Conservation (phyloP, 2,888 invertebrate genomes). For the Lathronympha strigana region DNA sequence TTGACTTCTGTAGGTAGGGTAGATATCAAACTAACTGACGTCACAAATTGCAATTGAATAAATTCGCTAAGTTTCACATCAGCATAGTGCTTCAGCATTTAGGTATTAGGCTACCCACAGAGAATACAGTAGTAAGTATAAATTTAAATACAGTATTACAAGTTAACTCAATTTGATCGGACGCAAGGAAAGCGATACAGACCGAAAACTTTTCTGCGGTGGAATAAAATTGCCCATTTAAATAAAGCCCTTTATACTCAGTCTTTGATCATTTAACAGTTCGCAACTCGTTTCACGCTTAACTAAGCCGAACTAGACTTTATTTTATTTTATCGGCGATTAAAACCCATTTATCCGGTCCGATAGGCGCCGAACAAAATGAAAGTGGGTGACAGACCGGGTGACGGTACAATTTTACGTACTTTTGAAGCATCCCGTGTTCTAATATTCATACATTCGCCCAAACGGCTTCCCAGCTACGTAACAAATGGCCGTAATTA, state of each 20-base stretch:
- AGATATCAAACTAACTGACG: not conserved
- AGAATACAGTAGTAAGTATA: not conserved
- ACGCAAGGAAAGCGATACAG: conserved; percentile 30
- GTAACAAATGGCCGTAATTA: conserved; percentile 68
- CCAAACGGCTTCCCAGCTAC: conserved; percentile 51
- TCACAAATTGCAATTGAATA: conserved; percentile 6
- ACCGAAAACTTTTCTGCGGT: conserved; percentile 32
- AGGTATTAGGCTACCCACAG: not conserved
- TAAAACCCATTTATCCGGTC: conserved; percentile 64
- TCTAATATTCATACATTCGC: conserved; percentile 66
- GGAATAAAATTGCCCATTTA: conserved; percentile 49
- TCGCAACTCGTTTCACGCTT: conserved; percentile 69
- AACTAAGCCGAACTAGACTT: conserved; percentile 49
- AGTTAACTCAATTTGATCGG: conserved; percentile 13
- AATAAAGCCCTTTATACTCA: conserved; percentile 53
- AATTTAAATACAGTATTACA: not conserved
- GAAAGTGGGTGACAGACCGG: conserved; percentile 52
- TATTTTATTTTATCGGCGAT: conserved; percentile 70
- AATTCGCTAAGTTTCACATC: not conserved
- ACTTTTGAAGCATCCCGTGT: conserved; percentile 42
- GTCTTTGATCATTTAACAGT: conserved; percentile 72
- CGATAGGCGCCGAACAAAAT: conserved; percentile 60
- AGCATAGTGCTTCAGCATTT: not conserved
- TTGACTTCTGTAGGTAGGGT: too few species aligned
- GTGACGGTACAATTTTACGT: conserved; percentile 34